These are phyloP conservation scores for Microchirus variegatus DNA, from an alignment of 2,797 vertebrate species.

Conservation along the genomic window DNA sequence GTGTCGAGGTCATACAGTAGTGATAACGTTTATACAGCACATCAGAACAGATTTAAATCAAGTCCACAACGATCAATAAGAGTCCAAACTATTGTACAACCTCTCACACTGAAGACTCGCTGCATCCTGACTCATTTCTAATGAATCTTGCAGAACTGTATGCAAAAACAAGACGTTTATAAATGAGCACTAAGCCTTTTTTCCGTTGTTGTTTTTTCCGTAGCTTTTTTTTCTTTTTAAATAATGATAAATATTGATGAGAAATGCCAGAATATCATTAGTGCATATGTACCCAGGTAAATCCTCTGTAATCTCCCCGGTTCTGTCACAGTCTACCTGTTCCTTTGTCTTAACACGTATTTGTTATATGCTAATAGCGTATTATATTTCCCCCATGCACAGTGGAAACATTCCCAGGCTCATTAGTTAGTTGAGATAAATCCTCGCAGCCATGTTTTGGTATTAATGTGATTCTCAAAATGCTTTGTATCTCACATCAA, in stretches of 20 bases:
- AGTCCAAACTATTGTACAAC: not conserved
- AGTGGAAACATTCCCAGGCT: constrained; percentile 74
- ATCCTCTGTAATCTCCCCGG: constrained; percentile 59
- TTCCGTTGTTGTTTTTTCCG: not conserved
- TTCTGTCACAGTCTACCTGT: constrained; percentile 52
- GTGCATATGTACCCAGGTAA: constrained; percentile 42
- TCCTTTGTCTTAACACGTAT: constrained; percentile 59
- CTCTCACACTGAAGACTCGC: not conserved
- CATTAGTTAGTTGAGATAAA: constrained; percentile 77
- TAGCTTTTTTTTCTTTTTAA: constrained; percentile 18
- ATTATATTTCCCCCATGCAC: constrained; percentile 68
- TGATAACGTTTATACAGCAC: not conserved
- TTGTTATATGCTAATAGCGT: constrained; percentile 74
- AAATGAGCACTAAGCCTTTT: constrained; percentile 10
- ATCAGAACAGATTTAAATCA: not conserved
- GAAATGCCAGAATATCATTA: constrained; percentile 11
- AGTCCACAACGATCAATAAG: not conserved
- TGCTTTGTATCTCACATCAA: constrained; percentile 76
- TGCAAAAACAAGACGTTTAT: not conserved
- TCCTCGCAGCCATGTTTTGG: constrained; percentile 61
- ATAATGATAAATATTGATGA: constrained; percentile 40
- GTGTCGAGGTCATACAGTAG: not conserved
- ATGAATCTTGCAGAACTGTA: constrained; percentile 11
- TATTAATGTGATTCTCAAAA: constrained; percentile 70
- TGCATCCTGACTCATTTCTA: constrained; percentile 1